These are phyloP conservation scores for Selene dorsalis DNA, from an alignment of 2,797 vertebrate species.

Conservation along the genomic window DNA sequence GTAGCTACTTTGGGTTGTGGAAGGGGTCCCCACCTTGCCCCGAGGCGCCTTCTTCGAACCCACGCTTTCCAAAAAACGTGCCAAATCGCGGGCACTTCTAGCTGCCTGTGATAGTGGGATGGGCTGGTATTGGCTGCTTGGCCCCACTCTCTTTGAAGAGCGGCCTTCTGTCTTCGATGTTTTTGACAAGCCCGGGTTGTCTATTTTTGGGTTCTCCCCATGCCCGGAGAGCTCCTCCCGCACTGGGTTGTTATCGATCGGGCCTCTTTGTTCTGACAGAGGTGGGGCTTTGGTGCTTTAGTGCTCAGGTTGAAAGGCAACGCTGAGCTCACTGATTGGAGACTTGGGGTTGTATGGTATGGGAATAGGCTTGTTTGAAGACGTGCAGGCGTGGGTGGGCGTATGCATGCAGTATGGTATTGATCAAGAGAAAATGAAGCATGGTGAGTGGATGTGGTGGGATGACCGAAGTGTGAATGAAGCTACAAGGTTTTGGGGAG, in stretches of 20 bases:
- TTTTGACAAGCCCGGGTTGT: slow-evolving; percentile 82
- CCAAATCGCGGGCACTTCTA: slow-evolving; percentile 78
- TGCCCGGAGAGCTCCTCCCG: slow-evolving; percentile 81
- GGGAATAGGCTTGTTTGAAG: slow-evolving; percentile 83
- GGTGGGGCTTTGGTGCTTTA: slow-evolving; percentile 81
- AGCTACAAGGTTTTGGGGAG: slow-evolving; percentile 59
- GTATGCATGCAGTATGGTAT: slow-evolving; percentile 79
- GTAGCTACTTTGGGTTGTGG: slow-evolving; percentile 80
- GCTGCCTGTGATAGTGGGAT: slow-evolving; percentile 76
- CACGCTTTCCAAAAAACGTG: slow-evolving; percentile 83
- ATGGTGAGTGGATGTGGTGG: slow-evolving; percentile 68
- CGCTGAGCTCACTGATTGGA: slow-evolving; percentile 90
- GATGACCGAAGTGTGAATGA: slow-evolving; percentile 70
- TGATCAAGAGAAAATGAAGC: slow-evolving; percentile 82
- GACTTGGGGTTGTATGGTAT: slow-evolving; percentile 76
- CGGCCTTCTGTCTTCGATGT: slow-evolving; percentile 82
- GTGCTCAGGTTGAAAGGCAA: slow-evolving; percentile 77
- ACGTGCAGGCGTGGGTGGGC: slow-evolving; percentile 75
- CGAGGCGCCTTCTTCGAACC: slow-evolving; percentile 81
- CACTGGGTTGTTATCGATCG: slow-evolving; percentile 84
- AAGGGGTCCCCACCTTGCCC: slow-evolving; percentile 84
- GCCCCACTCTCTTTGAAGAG: slow-evolving; percentile 85
- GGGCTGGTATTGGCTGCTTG: slow-evolving; percentile 81
- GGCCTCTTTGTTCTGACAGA: slow-evolving; percentile 84
- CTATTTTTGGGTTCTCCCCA: slow-evolving; percentile 87